Evolutionary conservation across 2,113 vertebrate species (phyloP).

Genomic region (Pipra filicauda): DNA sequence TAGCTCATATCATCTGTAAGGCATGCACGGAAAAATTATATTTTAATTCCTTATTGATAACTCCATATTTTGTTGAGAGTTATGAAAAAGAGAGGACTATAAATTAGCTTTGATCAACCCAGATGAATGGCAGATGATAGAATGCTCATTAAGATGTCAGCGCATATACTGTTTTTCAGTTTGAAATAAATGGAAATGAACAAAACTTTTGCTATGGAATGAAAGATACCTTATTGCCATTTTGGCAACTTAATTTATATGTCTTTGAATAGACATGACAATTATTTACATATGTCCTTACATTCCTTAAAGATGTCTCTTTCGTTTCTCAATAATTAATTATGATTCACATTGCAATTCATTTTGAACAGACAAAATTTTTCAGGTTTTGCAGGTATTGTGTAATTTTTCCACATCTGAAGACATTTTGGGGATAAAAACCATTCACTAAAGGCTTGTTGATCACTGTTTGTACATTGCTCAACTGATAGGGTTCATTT

Average conservation of each 20-base stretch:
- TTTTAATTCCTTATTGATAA: background rate
- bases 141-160: background rate
- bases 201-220: background rate
- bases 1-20: background rate
- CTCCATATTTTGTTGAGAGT: background rate
- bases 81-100: background rate
- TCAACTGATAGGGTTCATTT: background rate
- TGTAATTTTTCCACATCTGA: background rate
- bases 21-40: background rate
- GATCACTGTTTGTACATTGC: background rate
- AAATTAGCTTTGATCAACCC: constrained; percentile 2
- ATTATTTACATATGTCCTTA: background rate
- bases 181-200: constrained; percentile 24
- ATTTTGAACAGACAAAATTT: background rate
- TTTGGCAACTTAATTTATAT: background rate
- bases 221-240: background rate
- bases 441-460: background rate
- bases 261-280: background rate
- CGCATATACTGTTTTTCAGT: background rate
- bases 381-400: background rate
- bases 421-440: background rate
- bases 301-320: background rate
- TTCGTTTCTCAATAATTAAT: background rate
- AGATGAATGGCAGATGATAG: background rate
- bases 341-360: background rate